phyloP scores from a whole-genome alignment of 37 sponge, comb jelly and placozoan species.

The Theonella swinhoei region DNA sequence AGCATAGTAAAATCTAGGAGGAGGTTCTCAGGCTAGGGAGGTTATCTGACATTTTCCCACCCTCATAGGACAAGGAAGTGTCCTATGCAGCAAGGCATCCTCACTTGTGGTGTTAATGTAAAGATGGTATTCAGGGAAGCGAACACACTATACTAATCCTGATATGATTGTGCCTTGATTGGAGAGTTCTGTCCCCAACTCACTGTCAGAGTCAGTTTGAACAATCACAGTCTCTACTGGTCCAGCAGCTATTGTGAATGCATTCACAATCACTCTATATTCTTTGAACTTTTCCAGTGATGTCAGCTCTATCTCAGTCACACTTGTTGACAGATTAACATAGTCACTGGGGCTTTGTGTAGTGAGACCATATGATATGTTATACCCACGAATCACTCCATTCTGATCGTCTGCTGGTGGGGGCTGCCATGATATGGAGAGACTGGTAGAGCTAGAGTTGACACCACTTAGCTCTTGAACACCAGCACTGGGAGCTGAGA shows the following conservation, averaged over 20 bases:
- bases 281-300: background rate
- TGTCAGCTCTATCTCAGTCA: background rate
- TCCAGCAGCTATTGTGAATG: conserved; percentile 3
- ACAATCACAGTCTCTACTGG: background rate
- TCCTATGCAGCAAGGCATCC: too few relatives aligned
- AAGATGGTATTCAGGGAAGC: too few relatives aligned
- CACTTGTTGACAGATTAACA: background rate
- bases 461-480: background rate
- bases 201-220: conserved; percentile 9
- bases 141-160: too few relatives aligned
- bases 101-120: too few relatives aligned
- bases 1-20: too few relatives aligned
- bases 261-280: conserved; percentile 13
- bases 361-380: conserved; percentile 7
- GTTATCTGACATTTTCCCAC: too few relatives aligned
- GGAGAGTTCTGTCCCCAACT: too few relatives aligned
- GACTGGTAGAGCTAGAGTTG: conserved; percentile 25
- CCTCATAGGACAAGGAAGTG: too few relatives aligned
- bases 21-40: too few relatives aligned
- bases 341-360: background rate
- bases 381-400: conserved; percentile 49
- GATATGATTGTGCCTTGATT: too few relatives aligned
- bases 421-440: conserved; percentile 34
- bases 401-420: conserved; percentile 46
- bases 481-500: conserved; percentile 25